These are phyloP conservation scores for Alectoris magna DNA, from an alignment of 2,797 vertebrate genomes.

Conservation along the genomic window DNA sequence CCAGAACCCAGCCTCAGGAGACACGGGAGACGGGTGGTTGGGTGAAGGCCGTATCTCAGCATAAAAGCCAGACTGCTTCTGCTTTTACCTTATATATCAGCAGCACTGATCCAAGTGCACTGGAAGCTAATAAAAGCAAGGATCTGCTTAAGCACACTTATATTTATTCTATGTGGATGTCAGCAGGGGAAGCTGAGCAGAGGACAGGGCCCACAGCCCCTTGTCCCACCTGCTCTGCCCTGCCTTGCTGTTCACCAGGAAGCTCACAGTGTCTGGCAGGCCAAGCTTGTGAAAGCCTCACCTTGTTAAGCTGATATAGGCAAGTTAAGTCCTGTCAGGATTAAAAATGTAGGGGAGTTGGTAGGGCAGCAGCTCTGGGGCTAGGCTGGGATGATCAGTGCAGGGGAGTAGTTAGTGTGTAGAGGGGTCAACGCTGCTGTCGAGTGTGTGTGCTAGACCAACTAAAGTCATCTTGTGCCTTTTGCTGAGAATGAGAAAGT, in stretches of 20 bases:
- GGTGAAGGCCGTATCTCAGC: fast-evolving
- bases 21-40: fast-evolving
- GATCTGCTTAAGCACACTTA: fast-evolving
- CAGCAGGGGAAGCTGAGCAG: fast-evolving
- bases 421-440: not conserved
- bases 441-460: not conserved
- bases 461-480: not conserved
- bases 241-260: not conserved
- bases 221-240: not conserved
- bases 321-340: constrained; percentile 33
- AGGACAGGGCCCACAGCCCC: not conserved
- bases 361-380: not conserved
- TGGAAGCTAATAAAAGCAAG: not conserved
- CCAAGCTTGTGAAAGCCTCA: constrained; percentile 14
- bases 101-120: not conserved
- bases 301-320: constrained; percentile 47
- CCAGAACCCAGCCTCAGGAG: not conserved
- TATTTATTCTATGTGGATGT: not conserved
- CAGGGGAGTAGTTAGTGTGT: not conserved
- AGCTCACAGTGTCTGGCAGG: not conserved
- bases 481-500: not conserved
- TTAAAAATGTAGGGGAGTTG: not conserved
- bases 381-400: fast-evolving
- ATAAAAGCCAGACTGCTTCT: fast-evolving
- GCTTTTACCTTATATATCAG: not conserved